Conservation (phyloP, 2,888 invertebrate species). For the Lycia hirtaria region DNA sequence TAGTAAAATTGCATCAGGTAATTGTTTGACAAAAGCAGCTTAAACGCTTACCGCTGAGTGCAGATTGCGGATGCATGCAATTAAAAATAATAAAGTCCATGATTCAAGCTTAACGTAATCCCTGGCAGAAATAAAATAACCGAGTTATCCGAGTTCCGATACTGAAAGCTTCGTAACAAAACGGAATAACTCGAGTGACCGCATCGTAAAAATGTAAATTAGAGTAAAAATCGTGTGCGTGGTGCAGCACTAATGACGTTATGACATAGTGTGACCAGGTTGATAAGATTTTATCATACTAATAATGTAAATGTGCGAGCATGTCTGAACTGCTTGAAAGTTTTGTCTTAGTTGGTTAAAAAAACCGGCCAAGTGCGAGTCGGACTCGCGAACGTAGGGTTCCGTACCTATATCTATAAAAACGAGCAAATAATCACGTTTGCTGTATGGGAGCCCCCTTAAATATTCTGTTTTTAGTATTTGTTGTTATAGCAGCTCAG, state of each 20-base stretch:
- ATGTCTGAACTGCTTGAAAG: no score
- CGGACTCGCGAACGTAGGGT: no score
- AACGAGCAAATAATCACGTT: no score
- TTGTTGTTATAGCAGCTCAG: no score
- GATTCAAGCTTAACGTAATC: constrained; percentile 30
- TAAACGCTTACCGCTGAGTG: constrained; percentile 17
- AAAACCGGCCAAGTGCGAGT: no score
- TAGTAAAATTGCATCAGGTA: no score
- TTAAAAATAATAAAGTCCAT: constrained; percentile 29
- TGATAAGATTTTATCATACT: constrained; percentile 12
- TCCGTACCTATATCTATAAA: no score
- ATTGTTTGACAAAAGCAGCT: constrained; percentile 15
- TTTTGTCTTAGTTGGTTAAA: no score
- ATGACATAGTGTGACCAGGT: constrained; percentile 44
- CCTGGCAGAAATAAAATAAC: constrained; percentile 21
- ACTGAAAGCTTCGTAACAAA: constrained; percentile 23
- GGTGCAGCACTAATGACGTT: constrained; percentile 63
- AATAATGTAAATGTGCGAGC: background rate
- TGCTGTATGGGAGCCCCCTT: no score
- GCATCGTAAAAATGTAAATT: constrained; percentile 73
- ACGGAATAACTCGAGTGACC: constrained; percentile 38
- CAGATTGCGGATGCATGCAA: constrained; percentile 14
- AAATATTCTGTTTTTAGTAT: no score
- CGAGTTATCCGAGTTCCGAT: constrained; percentile 14
- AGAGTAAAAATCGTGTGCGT: constrained; percentile 67